A percentile compares a stretch with the other conserved stretches of the same genome.
Conservation (phyloP, 2,888 invertebrate species). For the Oscheius sp. region DNA sequence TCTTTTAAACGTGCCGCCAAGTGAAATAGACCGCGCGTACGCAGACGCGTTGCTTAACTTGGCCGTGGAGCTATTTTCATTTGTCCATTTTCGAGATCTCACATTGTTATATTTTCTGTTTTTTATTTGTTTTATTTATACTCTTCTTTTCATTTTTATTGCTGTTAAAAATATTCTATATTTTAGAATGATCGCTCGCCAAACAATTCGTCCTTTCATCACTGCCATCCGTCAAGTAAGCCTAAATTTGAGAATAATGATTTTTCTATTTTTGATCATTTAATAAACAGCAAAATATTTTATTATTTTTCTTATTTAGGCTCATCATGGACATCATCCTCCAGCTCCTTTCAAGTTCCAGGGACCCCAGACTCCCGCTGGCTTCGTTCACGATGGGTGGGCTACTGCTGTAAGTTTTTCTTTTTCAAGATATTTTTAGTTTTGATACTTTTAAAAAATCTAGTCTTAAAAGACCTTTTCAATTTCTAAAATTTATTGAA, state of each 20-base stretch:
- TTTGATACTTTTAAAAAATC: background rate
- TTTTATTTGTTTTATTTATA: background rate
- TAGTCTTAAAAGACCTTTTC: too few species aligned
- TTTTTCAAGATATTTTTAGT: background rate
- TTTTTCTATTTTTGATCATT: background rate
- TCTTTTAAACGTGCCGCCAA: background rate
- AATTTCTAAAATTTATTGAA: too few species aligned
- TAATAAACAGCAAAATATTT: background rate
- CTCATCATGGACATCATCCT: slow-evolving; percentile 45
- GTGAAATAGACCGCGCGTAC: background rate
- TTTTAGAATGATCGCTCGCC: slow-evolving; percentile 53
- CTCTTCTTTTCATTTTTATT: background rate
- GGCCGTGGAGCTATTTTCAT: background rate
- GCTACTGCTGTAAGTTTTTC: slow-evolving; percentile 61
- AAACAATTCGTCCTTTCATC: slow-evolving; percentile 51
- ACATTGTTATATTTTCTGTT: background rate
- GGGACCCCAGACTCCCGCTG: slow-evolving; percentile 58
- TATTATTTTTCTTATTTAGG: slow-evolving; percentile 21
- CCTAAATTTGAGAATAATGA: background rate
- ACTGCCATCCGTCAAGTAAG: slow-evolving; percentile 44
- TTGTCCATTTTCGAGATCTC: background rate
- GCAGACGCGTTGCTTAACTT: background rate
- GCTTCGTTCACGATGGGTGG: slow-evolving; percentile 64
- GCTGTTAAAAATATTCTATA: background rate
- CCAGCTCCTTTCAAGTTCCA: slow-evolving; percentile 46